These are phyloP conservation scores for Takifugu bimaculatus DNA, from an alignment of 2,113 vertebrate genomes.

Conservation along the genomic window DNA sequence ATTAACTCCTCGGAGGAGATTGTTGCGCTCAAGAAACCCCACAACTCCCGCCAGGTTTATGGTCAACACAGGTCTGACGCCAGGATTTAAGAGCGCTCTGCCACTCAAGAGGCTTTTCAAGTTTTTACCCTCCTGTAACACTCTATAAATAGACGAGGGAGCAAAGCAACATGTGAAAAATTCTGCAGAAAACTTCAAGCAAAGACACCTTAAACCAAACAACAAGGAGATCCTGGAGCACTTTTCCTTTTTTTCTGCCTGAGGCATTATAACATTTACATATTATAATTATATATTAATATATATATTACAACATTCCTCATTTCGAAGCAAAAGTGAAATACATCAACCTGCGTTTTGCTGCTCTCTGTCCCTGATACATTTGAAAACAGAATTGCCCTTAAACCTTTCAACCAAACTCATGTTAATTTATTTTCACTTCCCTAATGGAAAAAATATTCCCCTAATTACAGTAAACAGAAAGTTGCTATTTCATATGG, in stretches of 20 bases:
- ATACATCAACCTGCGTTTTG: too few relatives aligned
- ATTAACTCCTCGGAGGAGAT: conserved; percentile 62
- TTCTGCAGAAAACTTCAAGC: too few relatives aligned
- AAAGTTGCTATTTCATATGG: conserved; percentile 82
- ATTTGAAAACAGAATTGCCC: conserved; percentile 6
- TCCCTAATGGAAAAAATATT: conserved; percentile 79
- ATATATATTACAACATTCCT: too few relatives aligned
- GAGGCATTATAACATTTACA: too few relatives aligned
- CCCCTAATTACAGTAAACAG: conserved; percentile 80
- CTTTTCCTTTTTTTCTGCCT: too few relatives aligned
- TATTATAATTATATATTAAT: too few relatives aligned
- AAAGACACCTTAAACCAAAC: too few relatives aligned
- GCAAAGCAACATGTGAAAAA: conserved; percentile 19
- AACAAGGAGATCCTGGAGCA: too few relatives aligned
- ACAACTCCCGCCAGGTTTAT: conserved; percentile 68
- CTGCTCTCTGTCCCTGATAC: neutral
- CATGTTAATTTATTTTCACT: conserved; percentile 79
- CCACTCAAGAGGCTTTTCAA: conserved; percentile 63
- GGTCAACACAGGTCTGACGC: conserved; percentile 55
- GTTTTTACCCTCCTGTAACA: conserved; percentile 57
- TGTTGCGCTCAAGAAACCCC: conserved; percentile 51
- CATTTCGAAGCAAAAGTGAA: too few relatives aligned
- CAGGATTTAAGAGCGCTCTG: conserved; percentile 65
- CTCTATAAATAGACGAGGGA: conserved; percentile 55
- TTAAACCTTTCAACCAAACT: conserved; percentile 58